These are phyloP conservation scores for Chaetodon trifascialis DNA, from an alignment of 2,113 vertebrate species.

Conservation along the genomic window DNA sequence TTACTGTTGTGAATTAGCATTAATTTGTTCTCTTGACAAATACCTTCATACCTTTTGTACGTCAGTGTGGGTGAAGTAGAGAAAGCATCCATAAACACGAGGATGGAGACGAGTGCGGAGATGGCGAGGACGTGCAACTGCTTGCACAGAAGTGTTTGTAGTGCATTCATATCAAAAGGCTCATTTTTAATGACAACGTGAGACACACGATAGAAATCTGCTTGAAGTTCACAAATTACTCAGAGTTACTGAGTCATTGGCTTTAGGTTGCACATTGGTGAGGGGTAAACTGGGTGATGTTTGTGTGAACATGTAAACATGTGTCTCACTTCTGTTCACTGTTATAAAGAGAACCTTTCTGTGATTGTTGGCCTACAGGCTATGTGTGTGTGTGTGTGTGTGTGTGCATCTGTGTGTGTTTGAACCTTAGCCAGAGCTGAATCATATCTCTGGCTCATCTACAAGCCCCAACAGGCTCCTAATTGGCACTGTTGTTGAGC, in stretches of 20 bases:
- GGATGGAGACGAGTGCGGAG: constrained; percentile 12
- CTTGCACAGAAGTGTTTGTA: constrained; percentile 39
- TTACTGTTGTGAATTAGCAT: constrained; percentile 76
- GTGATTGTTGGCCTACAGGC: constrained; percentile 63
- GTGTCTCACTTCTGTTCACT: constrained; percentile 44
- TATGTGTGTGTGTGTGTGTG: constrained; percentile 28
- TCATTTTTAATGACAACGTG: constrained; percentile 58
- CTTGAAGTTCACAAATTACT: constrained; percentile 27
- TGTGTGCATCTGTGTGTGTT: constrained; percentile 43
- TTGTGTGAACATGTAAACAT: constrained; percentile 49
- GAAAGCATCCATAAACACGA: constrained; percentile 24
- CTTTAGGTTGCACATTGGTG: constrained; percentile 35
- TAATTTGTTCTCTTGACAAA: constrained; percentile 74
- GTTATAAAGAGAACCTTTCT: constrained; percentile 44
- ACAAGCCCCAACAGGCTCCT: constrained; percentile 76
- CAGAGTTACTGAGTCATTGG: constrained; percentile 48
- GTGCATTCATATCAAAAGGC: constrained; percentile 40
- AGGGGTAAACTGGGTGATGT: constrained; percentile 36
- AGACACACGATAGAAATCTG: background rate
- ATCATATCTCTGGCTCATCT: constrained; percentile 79
- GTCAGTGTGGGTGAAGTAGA: background rate
- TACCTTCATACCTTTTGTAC: constrained; percentile 67
- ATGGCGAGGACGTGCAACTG: constrained; percentile 7
- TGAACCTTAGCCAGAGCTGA: constrained; percentile 71
- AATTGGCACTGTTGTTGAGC: constrained; percentile 77